A percentile compares a stretch with the other conserved stretches of the same genome.
Conservation (phyloP, 2,797 vertebrate species). For the Vultur gryphus region DNA sequence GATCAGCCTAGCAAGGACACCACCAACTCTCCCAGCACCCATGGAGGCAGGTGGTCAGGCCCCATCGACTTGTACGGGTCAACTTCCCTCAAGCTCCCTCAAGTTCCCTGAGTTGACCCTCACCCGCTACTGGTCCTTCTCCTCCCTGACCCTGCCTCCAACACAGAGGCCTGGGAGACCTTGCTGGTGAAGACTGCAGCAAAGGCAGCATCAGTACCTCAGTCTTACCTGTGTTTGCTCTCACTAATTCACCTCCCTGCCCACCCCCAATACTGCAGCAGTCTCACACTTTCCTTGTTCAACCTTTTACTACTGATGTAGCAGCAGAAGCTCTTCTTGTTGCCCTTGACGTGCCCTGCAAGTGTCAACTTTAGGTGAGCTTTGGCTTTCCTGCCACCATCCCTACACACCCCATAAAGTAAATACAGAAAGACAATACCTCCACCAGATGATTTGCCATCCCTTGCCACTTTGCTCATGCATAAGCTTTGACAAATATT, state of each 20-base stretch:
- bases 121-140: background rate
- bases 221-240: background rate
- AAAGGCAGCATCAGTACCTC: background rate
- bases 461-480: background rate
- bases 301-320: background rate
- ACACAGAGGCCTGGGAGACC: background rate
- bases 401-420: background rate
- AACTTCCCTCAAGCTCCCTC: background rate
- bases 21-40: background rate
- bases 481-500: background rate
- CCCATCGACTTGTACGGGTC: fast-evolving
- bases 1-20: background rate
- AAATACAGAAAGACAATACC: background rate
- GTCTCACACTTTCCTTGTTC: background rate
- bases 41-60: background rate
- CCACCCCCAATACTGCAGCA: background rate
- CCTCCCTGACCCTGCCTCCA: background rate
- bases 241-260: background rate
- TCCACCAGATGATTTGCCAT: background rate
- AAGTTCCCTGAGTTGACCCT: background rate
- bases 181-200: background rate
- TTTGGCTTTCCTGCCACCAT: background rate
- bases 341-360: background rate
- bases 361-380: background rate
- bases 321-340: background rate